Base-by-base conservation (phyloP, 1,140 invertebrate genomes). In the Telenomus remus region DNA sequence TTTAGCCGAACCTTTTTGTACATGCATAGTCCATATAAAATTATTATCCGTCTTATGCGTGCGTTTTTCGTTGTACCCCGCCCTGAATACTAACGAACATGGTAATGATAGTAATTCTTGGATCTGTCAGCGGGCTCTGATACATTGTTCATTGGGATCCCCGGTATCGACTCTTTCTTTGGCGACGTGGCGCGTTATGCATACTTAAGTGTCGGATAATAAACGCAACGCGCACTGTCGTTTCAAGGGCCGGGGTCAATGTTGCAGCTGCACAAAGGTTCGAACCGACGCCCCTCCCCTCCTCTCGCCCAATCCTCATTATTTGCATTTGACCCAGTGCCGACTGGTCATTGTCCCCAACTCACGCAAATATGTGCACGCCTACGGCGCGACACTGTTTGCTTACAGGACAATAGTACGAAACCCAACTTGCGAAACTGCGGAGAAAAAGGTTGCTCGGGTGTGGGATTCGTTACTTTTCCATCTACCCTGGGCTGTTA, bases 241-340 rank as follows among this genome's bases (percentile, higher is more conserved):
- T 49, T 60, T 66, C 70, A 66, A 66, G 61, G 63, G 56, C 42
- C 57, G 59, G 57, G 57, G 71, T 68, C 71, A 68, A 74, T 57
- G 63, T 48, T 74, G 63, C 65, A 66, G 53, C 14, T 48, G 55
- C 53, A 55, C 69, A 54, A 35, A 49, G 47, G 13, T n/a, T 53
- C 46, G 55, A 66, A 54, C 44, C 44, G 47, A 47, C 68, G 60
- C 70, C 61, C 64, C 63, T 16, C 19, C 19, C 19, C 19, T 6
- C 19, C 19, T 27, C 2, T 27, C 6, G n/a, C n/a, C n/a, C n/a
- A n/a, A n/a, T n/a, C n/a, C n/a, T n/a, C n/a, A n/a, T 27, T 75
- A 64, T 75, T 75, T 75, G 64, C 71, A 68, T 75, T 68, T 68
- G 73, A 76, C 73, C 73, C 54, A 76, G 59, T 69, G 59, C 19